Evolutionary conservation across 1,140 invertebrate genomes (phyloP).

Genomic region (Campoletis sonorensis): DNA sequence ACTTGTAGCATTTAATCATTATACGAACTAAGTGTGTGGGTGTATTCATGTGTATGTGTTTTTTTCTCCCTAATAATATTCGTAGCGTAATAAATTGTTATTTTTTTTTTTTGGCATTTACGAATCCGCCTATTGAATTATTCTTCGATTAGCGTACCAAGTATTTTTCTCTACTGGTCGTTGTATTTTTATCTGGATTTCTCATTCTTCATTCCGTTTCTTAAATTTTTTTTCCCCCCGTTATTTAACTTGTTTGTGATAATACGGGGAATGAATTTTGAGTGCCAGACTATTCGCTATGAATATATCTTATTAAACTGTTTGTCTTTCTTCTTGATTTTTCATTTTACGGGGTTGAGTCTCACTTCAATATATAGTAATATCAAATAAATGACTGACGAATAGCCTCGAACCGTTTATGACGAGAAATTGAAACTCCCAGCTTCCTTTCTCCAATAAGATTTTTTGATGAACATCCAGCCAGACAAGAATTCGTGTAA

Average conservation of each 20-base stretch:
- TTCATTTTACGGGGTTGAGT: constrained; percentile 28
- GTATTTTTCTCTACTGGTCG: constrained; percentile 60
- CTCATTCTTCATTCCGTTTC: constrained; percentile 22
- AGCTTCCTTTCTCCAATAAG: background rate
- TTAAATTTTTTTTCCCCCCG: constrained; percentile 52
- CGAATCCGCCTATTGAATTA: constrained; percentile 55
- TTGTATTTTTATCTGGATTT: constrained; percentile 60
- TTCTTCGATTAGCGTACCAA: constrained; percentile 47
- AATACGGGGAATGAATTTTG: constrained; percentile 33
- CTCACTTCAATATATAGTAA: constrained; percentile 25
- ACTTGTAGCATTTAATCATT: constrained; percentile 30
- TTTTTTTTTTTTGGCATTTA: constrained; percentile 43
- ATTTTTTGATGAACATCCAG: too few relatives aligned
- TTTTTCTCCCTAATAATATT: constrained; percentile 16
- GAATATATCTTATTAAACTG: background rate
- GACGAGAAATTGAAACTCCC: background rate
- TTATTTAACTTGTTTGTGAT: constrained; percentile 52
- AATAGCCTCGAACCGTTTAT: too few relatives aligned
- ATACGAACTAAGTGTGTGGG: constrained; percentile 32
- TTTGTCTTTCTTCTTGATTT: constrained; percentile 2
- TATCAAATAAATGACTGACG: constrained; percentile 26
- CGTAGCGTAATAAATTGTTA: constrained; percentile 44
- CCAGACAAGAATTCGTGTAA: too few relatives aligned
- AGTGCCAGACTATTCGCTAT: constrained; percentile 34
- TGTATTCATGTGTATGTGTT: background rate